These are phyloP conservation scores for Lumbricus terrestris DNA, from an alignment of 2,888 invertebrate genomes.

Conservation along the genomic window DNA sequence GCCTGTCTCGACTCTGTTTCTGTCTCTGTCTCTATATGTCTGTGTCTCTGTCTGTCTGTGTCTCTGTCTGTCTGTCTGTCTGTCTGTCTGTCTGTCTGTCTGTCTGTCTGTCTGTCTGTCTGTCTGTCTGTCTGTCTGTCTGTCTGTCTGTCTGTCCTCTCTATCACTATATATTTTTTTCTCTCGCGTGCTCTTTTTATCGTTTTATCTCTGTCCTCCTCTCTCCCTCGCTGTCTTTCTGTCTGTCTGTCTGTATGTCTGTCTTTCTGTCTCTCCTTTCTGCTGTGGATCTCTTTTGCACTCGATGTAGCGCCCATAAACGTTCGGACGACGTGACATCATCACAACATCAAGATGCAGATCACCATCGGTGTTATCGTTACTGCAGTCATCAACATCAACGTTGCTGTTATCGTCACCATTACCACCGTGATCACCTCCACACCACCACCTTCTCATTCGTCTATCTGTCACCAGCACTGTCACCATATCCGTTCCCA, in stretches of 20 bases:
- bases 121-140: not conserved
- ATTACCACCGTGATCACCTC: not conserved
- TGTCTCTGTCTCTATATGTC: not conserved
- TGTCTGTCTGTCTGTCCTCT: not conserved
- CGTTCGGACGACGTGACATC: not conserved
- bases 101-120: not conserved
- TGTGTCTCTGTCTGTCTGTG: not conserved
- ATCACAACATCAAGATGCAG: not conserved
- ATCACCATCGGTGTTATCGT: constrained; percentile 15
- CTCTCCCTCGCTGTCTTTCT: not conserved
- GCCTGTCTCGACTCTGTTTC: not conserved
- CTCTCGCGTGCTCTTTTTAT: not conserved
- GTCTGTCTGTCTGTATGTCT: not conserved
- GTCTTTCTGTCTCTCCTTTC: not conserved
- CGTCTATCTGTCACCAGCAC: too few relatives aligned
- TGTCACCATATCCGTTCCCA: too few relatives aligned
- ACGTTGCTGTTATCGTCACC: not conserved
- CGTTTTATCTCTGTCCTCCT: not conserved
- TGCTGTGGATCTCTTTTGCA: not conserved
- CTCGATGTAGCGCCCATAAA: not conserved
- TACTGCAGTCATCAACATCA: not conserved
- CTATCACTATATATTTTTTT: not conserved
- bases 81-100: not conserved
- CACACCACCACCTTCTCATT: too few relatives aligned
- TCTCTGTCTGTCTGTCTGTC: not conserved